Evolutionary conservation across 2,113 vertebrate genomes (phyloP).

Genomic region (Limnothrissa miodon): DNA sequence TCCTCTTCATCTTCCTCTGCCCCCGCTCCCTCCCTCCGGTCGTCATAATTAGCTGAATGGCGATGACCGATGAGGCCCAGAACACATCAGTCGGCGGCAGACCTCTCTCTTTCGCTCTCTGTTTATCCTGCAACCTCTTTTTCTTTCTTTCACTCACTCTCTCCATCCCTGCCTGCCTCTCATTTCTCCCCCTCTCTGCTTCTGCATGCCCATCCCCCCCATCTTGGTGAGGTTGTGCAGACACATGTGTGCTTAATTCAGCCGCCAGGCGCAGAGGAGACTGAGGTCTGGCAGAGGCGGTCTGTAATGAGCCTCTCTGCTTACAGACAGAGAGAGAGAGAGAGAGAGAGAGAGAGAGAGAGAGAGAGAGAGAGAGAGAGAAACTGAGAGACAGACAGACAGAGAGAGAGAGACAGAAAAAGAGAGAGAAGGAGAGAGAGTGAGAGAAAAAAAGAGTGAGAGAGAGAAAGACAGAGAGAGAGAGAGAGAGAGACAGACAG

Average conservation of each 20-base stretch:
- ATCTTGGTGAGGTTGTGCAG: not conserved
- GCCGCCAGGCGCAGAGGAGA: slow-evolving; percentile 66
- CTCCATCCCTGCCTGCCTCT: not conserved
- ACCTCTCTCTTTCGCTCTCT: not conserved
- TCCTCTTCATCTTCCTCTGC: not conserved
- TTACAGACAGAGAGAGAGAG: slow-evolving; percentile 29
- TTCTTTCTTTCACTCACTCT: not conserved
- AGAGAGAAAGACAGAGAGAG: slow-evolving; percentile 19
- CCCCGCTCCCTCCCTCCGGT: not conserved
- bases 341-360: slow-evolving; percentile 15
- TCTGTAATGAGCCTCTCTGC: slow-evolving; percentile 61
- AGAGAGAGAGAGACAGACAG: slow-evolving; percentile 8
- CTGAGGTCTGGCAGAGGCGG: slow-evolving; percentile 72
- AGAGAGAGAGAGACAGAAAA: not conserved
- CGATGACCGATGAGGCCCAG: not conserved
- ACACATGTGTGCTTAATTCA: slow-evolving; percentile 67
- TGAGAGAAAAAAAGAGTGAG: not conserved
- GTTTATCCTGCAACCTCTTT: not conserved
- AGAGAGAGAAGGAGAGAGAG: slow-evolving; percentile 12
- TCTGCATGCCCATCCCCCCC: slow-evolving; percentile 1
- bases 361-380: slow-evolving; percentile 24
- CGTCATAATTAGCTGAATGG: not conserved
- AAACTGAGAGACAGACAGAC: not conserved
- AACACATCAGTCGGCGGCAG: not conserved
- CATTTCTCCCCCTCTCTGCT: slow-evolving; percentile 5